Evolutionary conservation across 1,140 invertebrate species (phyloP), one percentile per base, ranked within the genome.

Genomic region (Gerris buenoi): DNA sequence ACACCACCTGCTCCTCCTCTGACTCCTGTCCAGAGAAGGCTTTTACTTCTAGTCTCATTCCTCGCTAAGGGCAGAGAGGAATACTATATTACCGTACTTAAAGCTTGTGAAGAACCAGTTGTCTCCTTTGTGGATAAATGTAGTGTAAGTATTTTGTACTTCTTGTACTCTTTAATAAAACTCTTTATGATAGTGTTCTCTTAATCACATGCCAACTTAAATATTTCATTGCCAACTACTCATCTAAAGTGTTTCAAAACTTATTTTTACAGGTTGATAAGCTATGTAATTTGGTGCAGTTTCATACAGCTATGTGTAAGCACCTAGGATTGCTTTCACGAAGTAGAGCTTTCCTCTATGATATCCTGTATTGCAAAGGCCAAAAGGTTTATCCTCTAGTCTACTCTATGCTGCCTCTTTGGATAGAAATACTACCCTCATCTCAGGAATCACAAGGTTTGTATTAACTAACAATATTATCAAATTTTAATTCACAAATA

Each of bases 1-100:
- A 63, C 62, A 25, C 62, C 62, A 5, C 62, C 62, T 2, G 62
- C 62, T 26, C 62, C 62, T 63, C 62, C 62, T 14, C 5, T 63
- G 23, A 25, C 62, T 10, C 25, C 62, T 18, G 3, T 63, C 13
- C 62, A 63, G 62, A 25, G 26, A 26, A 63, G 27, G 22, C 25
- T 63, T 2, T 18, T 63, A 13, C 5, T 63, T 2, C 23, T 63
- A 22, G 3, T 26, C 13, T 18, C 13, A 15, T 14, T 13, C 10
- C 14, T 63, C 2, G 62, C 26, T 28, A 25, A 63, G 26, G 27
- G 25, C 25, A 26, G 27, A 10, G 23, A 63, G 27, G 3, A 63
- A 10, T 25, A 28, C 14, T 63, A 25, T 25, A 28, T 14, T 3
- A 28, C 27, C 10, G 27, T 63, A 2, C 13, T 63, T 26, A 63